Evolutionary conservation across 2,113 vertebrate genomes (phyloP), one percentile per base, ranked within the genome.

Genomic region (Mola mola): DNA sequence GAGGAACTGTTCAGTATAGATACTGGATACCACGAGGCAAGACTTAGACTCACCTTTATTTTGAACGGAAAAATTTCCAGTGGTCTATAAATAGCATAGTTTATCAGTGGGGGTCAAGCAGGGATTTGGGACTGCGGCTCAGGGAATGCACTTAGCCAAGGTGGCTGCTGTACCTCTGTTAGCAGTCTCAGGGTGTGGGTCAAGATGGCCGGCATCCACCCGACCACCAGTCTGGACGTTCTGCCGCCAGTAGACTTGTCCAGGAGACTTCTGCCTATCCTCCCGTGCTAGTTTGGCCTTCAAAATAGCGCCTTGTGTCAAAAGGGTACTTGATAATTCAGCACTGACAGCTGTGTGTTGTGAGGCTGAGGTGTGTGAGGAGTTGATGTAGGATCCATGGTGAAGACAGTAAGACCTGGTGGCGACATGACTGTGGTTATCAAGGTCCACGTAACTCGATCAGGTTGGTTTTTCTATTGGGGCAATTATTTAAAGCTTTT

Each of bases 101-200:
- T 92, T 92, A 91, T 93, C 91, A 89, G 85, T 33, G 46, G 44
- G 78, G 87, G 91, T 93, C 89, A 91, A 90, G 88, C 85, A 75
- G 82, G 85, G 89, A 90, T 91, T 87, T 88, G 73, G 79, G 61
- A 26, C 71, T 51, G 74, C 68, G 71, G 80, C 81, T 86, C 67
- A 6, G 86, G 77, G 89, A 92, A 93, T 92, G 91, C 91, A 92
- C 91, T 91, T 91, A 91, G 50, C 72, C 52, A 71, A 89, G 87
- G 88, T 85, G 89, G 75, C 85, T 67, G 80, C 78, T 64, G 82
- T 21, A 6, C 53, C 85, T 73, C 86, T 91, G 87, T 88, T 89
- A 87, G 87, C 66, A 1, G 66, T 56, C 63, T 46, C 51, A 19
- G 59, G 74, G 88, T 90, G 90, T 79, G 73, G 72, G 76, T 67